Percentiles rank a stretch among this genome's conserved stretches.
These are phyloP conservation scores for Platanista minor DNA, from an alignment of 2,113 vertebrate species.

Conservation along the genomic window DNA sequence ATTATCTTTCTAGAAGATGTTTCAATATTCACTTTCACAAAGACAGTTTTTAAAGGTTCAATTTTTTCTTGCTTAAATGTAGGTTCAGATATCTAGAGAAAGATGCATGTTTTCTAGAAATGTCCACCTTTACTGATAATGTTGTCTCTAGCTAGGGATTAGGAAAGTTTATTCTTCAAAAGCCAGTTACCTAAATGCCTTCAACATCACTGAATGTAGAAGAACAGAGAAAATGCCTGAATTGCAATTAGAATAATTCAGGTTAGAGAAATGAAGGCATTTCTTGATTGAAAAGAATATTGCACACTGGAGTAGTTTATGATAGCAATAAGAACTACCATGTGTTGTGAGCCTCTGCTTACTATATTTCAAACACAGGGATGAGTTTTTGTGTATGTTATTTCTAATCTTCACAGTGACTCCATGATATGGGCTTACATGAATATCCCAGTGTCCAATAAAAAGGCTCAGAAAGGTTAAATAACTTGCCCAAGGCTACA, in stretches of 20 bases:
- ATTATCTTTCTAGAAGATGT: conserved; percentile 35
- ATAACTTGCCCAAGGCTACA: neutral
- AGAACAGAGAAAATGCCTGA: neutral
- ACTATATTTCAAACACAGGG: neutral
- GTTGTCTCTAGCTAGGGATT: neutral
- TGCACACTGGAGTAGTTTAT: neutral
- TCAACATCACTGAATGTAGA: neutral
- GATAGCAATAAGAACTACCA: neutral
- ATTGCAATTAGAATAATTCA: neutral
- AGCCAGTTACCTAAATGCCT: neutral
- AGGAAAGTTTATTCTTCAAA: neutral
- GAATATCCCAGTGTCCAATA: neutral
- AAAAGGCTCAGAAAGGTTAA: neutral
- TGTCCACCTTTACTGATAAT: neutral
- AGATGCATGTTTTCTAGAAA: conserved; percentile 9
- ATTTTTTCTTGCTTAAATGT: conserved; percentile 33
- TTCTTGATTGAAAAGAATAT: neutral
- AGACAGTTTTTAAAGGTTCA: neutral
- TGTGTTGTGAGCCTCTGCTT: neutral
- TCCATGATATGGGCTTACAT: neutral
- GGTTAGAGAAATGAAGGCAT: neutral
- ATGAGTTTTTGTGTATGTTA: neutral
- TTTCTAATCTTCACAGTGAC: neutral
- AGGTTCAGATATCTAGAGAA: neutral
- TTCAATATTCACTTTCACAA: conserved; percentile 41